Evolutionary conservation across 2,113 vertebrate species (phyloP).

Genomic region (Ochotona princeps): DNA sequence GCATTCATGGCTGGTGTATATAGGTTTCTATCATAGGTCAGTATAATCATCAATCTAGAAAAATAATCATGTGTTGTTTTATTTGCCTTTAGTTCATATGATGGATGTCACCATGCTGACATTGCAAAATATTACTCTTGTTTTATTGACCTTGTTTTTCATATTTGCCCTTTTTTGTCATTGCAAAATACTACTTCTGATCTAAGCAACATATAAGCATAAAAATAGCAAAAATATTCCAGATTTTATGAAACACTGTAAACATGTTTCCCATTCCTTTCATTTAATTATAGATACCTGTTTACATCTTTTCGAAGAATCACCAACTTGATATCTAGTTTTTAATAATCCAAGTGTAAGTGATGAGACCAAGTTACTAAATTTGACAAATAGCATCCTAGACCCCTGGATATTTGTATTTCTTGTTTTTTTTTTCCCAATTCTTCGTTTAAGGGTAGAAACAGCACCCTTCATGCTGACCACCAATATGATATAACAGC

Average conservation of each 20-base stretch:
- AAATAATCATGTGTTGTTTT: not conserved
- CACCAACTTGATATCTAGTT: not conserved
- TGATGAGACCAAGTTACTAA: not conserved
- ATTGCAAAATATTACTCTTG: not conserved
- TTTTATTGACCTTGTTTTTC: slow-evolving; percentile 6
- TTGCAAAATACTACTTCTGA: slow-evolving; percentile 3
- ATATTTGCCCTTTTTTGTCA: not conserved
- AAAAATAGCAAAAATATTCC: not conserved
- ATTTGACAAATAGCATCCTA: not conserved
- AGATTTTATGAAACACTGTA: not conserved
- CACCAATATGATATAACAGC: not conserved
- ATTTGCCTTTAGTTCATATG: not conserved
- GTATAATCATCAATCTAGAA: not conserved
- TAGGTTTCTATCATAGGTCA: not conserved
- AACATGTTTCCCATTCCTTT: slow-evolving; percentile 8
- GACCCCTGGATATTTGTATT: slow-evolving; percentile 6
- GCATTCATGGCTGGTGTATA: not conserved
- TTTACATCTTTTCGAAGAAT: not conserved
- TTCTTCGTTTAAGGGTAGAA: not conserved
- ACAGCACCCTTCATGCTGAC: not conserved
- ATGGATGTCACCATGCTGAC: not conserved
- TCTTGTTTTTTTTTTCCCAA: not conserved
- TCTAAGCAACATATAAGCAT: not conserved
- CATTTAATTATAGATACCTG: not conserved
- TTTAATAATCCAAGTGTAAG: not conserved